A percentile compares a stretch with the other conserved stretches of the same genome.
Conservation (phyloP, 2,797 vertebrate species). For the Alosa sapidissima region DNA sequence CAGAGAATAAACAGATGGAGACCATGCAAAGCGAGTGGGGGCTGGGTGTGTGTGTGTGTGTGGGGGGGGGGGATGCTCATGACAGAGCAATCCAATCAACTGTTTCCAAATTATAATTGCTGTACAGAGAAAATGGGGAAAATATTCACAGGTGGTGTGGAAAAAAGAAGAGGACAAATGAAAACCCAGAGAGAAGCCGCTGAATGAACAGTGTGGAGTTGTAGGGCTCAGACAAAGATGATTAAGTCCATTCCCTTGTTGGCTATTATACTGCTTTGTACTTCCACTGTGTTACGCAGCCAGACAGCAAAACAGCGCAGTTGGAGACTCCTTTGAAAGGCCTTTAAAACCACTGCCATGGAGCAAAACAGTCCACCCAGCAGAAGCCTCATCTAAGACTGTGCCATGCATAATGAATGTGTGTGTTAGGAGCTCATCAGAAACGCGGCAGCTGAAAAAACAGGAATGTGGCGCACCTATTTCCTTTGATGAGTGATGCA, state of each 20-base stretch:
- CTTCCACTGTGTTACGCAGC: background rate
- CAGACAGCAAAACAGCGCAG: background rate
- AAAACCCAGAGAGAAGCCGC: background rate
- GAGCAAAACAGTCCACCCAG: background rate
- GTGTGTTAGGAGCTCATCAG: constrained; percentile 45
- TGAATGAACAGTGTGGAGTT: background rate
- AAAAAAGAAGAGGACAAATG: background rate
- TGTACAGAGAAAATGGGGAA: background rate
- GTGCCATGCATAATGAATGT: constrained; percentile 50
- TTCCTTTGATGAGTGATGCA: constrained; percentile 53
- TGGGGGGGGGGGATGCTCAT: background rate
- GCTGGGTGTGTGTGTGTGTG: background rate
- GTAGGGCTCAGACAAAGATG: background rate
- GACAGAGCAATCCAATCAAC: background rate
- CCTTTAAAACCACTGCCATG: background rate
- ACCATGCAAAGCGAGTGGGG: constrained; percentile 22
- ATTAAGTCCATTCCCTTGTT: constrained; percentile 19
- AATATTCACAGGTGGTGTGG: background rate
- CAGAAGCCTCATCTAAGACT: constrained; percentile 32
- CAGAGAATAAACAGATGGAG: background rate
- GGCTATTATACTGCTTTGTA: background rate
- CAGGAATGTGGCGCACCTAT: constrained; percentile 52
- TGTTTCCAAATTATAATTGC: background rate
- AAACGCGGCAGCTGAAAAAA: constrained; percentile 38
- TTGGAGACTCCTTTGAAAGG: background rate